Evolutionary conservation across 2,888 invertebrate species (phyloP), one percentile per base, ranked within the genome.

Genomic region (Orchestes rusci): DNA sequence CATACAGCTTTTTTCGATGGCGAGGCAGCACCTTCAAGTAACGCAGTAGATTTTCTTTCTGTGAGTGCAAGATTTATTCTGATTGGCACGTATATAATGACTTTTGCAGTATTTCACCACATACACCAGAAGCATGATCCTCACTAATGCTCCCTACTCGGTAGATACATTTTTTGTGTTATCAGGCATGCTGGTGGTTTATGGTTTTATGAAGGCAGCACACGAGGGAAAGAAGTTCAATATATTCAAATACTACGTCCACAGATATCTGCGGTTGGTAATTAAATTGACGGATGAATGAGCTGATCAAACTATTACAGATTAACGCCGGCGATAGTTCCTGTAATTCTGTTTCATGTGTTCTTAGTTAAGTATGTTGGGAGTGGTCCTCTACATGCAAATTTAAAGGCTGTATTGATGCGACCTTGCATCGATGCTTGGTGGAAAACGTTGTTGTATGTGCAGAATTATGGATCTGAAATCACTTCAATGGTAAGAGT

Each of bases 321-420:
- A n/a, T 57, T 75, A 42, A 73, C 73, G 1, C 74, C 75, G 4
- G 63, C 71, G 0, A 65, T 73, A 41, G 66, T 65, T 4, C 58
- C 70, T 1, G 56, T 73, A 18, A 56, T 74, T 20, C 58, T 69
- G 1, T 55, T 72, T 13, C 63, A 64, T 35, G 62, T 70, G 2
- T 70, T 71, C 12, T 54, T 74, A 19, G 51, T 69, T 16, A 64
- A 65, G 4, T 67, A 70, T 52, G 28, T 72, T 5, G 70, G 70
- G 2, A 67, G 69, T 5, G 74, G 74, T 2, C 71, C 75, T 2
- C 55, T 67, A 16, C 74, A 73, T 73, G 54, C 61, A 1, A 30
- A 42, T 20, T 2, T 50, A 7, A 28, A 33, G 30, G 29, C 20
- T 42, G 53, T 16, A 31, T 46, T 42, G 5, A 16, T 8, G 35